Evolutionary conservation across 2,113 vertebrate genomes (phyloP).

Genomic region (Thamnophis sirtalis): DNA sequence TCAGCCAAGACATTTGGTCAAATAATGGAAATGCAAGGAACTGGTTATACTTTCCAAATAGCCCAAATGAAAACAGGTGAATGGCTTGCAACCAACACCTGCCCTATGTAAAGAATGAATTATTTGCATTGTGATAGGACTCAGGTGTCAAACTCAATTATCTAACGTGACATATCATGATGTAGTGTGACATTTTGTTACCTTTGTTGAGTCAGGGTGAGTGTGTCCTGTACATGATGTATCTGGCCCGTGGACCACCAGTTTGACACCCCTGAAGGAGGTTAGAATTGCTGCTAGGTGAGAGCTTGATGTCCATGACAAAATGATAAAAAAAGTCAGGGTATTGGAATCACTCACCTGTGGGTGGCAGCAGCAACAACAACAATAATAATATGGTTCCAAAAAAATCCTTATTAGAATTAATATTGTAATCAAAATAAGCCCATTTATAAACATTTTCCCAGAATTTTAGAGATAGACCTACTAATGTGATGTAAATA

Average conservation of each 20-base stretch:
- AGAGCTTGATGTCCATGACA: background rate
- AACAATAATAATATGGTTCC: background rate
- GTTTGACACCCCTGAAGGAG: rapidly evolving
- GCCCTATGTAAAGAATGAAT: too few species aligned
- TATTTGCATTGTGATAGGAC: background rate
- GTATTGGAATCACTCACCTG: background rate
- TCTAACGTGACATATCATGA: too few species aligned
- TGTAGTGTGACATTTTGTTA: too few species aligned
- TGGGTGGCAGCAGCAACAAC: background rate
- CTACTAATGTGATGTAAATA: background rate
- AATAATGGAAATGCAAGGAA: background rate
- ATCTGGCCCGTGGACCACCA: rapidly evolving
- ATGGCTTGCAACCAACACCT: background rate
- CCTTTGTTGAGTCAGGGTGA: too few species aligned
- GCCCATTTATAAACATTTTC: background rate
- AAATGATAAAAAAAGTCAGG: rapidly evolving
- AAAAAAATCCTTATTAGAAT: background rate
- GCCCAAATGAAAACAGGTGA: background rate
- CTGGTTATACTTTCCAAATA: background rate
- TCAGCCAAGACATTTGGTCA: constrained; percentile 1
- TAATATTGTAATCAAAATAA: background rate
- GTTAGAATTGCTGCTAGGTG: rapidly evolving
- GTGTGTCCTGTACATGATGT: too few species aligned
- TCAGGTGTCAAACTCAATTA: too few species aligned
- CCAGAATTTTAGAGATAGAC: background rate